Conservation (phyloP, 2,888 invertebrate genomes). For the Aphrophora alni region DNA sequence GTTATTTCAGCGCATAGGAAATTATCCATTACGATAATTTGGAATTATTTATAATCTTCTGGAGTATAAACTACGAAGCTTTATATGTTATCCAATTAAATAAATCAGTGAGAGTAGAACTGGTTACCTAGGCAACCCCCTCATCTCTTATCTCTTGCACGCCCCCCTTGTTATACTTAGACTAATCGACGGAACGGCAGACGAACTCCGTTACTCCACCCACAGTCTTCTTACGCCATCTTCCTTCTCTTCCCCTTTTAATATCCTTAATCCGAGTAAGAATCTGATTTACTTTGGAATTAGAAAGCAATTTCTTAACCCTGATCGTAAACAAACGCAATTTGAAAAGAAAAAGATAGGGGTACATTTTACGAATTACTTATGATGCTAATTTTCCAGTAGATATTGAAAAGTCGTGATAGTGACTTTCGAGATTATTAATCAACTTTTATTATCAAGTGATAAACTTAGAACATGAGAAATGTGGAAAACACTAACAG, state of each 20-base stretch:
- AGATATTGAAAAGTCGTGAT: too few relatives aligned
- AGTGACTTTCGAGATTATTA: too few relatives aligned
- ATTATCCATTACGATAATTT: too few relatives aligned
- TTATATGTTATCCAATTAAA: neutral
- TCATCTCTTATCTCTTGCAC: neutral
- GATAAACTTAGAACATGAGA: too few relatives aligned
- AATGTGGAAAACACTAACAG: too few relatives aligned
- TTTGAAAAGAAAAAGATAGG: too few relatives aligned
- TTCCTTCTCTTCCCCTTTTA: neutral
- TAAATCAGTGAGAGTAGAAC: neutral
- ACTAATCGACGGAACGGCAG: neutral
- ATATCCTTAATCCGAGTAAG: neutral
- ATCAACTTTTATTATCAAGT: too few relatives aligned
- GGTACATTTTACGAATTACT: too few relatives aligned
- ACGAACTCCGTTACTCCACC: neutral
- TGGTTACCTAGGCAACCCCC: conserved; percentile 1
- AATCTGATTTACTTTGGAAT: neutral
- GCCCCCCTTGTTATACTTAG: neutral
- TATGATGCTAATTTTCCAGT: too few relatives aligned
- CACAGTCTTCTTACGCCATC: neutral
- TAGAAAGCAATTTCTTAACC: neutral
- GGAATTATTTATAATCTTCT: too few relatives aligned
- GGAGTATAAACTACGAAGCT: too few relatives aligned
- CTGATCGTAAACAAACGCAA: neutral
- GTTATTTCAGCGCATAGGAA: too few relatives aligned